Percentiles rank a stretch among this genome's conserved stretches.
These are phyloP conservation scores for Clarias fuscus DNA, from an alignment of 2,797 vertebrate species.

Conservation along the genomic window DNA sequence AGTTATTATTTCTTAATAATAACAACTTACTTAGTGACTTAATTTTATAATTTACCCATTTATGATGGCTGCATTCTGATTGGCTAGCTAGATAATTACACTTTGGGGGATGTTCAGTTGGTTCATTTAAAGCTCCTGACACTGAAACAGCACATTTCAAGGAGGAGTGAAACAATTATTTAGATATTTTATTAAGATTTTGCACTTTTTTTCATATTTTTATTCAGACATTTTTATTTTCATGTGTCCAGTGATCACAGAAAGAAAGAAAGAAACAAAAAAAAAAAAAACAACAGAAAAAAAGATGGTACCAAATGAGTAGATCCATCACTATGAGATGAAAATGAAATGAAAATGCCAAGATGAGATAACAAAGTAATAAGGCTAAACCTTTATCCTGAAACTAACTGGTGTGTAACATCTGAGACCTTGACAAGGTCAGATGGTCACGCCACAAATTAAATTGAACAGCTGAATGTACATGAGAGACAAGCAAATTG, in stretches of 20 bases:
- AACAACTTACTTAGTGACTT: neutral
- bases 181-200: too few species aligned
- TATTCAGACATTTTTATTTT: neutral
- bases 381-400: neutral
- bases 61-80: neutral
- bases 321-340: neutral
- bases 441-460: neutral
- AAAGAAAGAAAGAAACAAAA: neutral
- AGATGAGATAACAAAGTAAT: neutral
- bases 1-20: neutral
- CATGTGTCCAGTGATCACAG: neutral
- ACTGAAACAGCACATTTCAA: too few species aligned
- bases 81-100: neutral
- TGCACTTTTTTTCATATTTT: neutral
- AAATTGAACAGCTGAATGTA: neutral
- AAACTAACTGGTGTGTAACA: neutral
- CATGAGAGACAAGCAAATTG: neutral
- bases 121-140: too few species aligned
- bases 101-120: neutral
- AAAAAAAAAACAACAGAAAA: neutral
- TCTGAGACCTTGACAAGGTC: neutral
- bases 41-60: neutral
- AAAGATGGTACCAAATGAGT: neutral
- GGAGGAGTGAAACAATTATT: too few species aligned
- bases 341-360: slow-evolving; percentile 2